Percentiles rank a stretch among this genome's conserved stretches.
phyloP scores from a whole-genome alignment of 2,888 invertebrate species.

The Cosmia trapezina region DNA sequence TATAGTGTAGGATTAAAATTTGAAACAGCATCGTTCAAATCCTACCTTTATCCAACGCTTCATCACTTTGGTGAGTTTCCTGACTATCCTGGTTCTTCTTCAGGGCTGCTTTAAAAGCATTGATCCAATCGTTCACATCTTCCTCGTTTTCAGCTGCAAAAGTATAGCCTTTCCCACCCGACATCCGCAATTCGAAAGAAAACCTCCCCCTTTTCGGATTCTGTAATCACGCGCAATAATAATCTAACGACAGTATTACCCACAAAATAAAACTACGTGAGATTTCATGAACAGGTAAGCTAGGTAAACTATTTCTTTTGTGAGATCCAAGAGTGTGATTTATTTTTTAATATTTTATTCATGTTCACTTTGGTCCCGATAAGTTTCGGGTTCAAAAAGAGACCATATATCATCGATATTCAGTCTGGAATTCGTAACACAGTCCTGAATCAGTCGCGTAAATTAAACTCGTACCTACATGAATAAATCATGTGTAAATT shows the following conservation, averaged over 20 bases:
- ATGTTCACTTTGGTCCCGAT: background rate
- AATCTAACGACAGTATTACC: background rate
- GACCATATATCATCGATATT: background rate
- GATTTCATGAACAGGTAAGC: background rate
- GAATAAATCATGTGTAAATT: background rate
- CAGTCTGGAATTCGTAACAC: background rate
- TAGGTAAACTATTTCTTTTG: too few species aligned
- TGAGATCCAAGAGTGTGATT: too few species aligned
- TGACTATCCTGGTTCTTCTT: slow-evolving; percentile 90
- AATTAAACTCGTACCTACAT: background rate
- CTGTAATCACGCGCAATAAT: slow-evolving; percentile 77
- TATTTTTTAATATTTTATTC: background rate
- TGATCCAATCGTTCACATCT: slow-evolving; percentile 95
- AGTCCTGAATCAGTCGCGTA: background rate
- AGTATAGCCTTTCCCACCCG: slow-evolving; percentile 96
- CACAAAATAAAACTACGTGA: background rate
- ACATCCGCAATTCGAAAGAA: slow-evolving; percentile 97
- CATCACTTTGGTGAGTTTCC: slow-evolving; percentile 93
- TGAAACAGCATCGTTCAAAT: background rate
- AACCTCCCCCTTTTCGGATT: slow-evolving; percentile 96
- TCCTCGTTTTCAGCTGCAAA: slow-evolving; percentile 96
- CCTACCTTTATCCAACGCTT: slow-evolving; percentile 92
- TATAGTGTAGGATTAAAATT: background rate
- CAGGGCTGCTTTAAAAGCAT: slow-evolving; percentile 95
- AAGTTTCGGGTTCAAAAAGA: background rate